Evolutionary conservation across 2,797 vertebrate genomes (phyloP), one percentile per base, ranked within the genome.

Genomic region (Amblyopsis hoosieri): DNA sequence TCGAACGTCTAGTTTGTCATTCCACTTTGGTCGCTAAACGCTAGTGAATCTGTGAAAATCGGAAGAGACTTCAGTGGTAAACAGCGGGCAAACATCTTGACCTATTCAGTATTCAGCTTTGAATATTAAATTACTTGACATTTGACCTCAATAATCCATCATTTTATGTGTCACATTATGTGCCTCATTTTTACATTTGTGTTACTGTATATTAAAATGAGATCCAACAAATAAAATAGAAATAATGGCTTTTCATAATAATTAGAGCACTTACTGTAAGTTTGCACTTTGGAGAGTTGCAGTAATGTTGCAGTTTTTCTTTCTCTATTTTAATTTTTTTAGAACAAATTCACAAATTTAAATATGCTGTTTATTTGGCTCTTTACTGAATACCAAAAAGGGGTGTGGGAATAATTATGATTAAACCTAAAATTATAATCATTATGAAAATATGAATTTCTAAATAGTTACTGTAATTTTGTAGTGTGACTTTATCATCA

Each of bases 1-100:
- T 73, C 64, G 56, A 83, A 83, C 75, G 57, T 62, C 70, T 64
- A 50, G 49, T 75, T 66, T 76, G 47, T 67, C 60, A 64, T 62
- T 78, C 67, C 75, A 76, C 69, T 72, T 71, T 78, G 62, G 76
- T 74, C 57, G 75, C 55, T 7, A 7, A 67, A 59, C 45, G 48
- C 57, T 10, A 54, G 57, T 11, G 15, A 5, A 65, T 33, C 37
- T 54, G 50, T 62, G 42, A 55, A 31, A 78, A 62, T 74, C 69
- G 46, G 57, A 45, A 33, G 51, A 57, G 67, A 76, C 75, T 67
- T 64, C 53, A 79, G 64, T n/a, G 72, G 45, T 74, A 66, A 69
- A 58, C 67, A 66, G 65, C 12, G 37, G 56, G 60, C 31, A 55
- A 65, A 60, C 9, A 50, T 63, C 57, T 71, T 57, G n/a, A 76